Base-by-base conservation (phyloP, 2,888 invertebrate genomes). In the Hyposoter didymator region DNA sequence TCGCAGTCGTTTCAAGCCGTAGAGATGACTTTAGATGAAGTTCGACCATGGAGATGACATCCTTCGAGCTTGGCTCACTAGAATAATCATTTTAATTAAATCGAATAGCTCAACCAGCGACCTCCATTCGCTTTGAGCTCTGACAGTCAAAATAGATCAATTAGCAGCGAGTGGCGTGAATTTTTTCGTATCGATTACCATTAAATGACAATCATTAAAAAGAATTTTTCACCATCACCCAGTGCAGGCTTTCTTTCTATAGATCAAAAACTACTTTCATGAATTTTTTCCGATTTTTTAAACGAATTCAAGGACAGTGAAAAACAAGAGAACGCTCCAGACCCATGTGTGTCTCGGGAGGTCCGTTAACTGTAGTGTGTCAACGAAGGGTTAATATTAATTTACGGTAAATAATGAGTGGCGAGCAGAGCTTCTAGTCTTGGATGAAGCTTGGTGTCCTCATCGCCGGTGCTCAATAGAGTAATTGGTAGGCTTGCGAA, bases 401-500 rank as follows among this genome's bases (percentile, higher is more conserved):
- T 35, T 89, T 64, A 91, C 91, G 91, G 87, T 6, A 94, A 78
- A 83, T 93, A 90, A 87, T 92, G 92, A 19, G 91, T 88, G 3
- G 92, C 91, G 3, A 94, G 85, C 19, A 93, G 87, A 3, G 92
- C 89, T 75, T 91, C 92, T 28, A 94, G 84, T 88, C 94, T 89
- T 0, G 93, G 92, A 88, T 94, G 93, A 14, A 94, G 84, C 75
- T 89, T 90, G 2, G 91, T 92, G 0, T 85, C 84, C 10, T 81
- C 81, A 67, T 94, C 92, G 0, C 92, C 93, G 1, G 92, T 93
- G 72, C 91, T 91, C 47, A 94, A 76, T 3, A 91, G 79, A 0
- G 90, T 91, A 28, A 93, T 66, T 0, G 92, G 90, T 39, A 94
- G 84, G 86, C 88, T 91, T 0, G 94, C 93, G 67, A 94, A 94